A percentile compares a stretch with the other conserved stretches of the same genome.
These are phyloP conservation scores for Parochlus steinenii DNA, from an alignment of 2,888 invertebrate species.

Conservation along the genomic window DNA sequence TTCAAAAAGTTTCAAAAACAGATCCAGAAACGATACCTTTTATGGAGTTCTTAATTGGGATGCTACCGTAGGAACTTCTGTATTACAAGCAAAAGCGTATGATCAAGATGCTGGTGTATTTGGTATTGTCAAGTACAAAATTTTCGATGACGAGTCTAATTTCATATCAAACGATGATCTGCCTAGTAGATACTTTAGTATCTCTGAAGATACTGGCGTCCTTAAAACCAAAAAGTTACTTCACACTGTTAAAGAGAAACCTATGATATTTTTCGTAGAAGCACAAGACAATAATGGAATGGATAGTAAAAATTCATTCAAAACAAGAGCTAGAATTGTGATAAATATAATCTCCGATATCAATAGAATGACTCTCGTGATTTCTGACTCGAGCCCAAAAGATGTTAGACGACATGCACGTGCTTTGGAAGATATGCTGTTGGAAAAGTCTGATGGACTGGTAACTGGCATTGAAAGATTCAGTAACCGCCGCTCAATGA, in stretches of 20 bases:
- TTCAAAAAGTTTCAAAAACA: constrained; percentile 38
- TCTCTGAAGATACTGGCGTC: constrained; percentile 59
- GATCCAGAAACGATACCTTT: constrained; percentile 49
- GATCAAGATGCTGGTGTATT: constrained; percentile 74
- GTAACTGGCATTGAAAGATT: constrained; percentile 70
- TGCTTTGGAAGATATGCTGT: constrained; percentile 29
- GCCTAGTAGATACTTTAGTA: constrained; percentile 41
- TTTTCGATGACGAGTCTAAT: constrained; percentile 26
- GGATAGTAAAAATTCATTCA: constrained; percentile 30
- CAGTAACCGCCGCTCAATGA: constrained; percentile 53
- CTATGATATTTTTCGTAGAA: constrained; percentile 55
- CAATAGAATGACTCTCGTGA: constrained; percentile 61
- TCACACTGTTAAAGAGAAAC: constrained; percentile 48
- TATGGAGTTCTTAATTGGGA: constrained; percentile 62
- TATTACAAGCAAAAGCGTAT: constrained; percentile 69
- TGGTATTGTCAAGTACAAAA: constrained; percentile 56
- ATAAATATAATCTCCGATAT: constrained; percentile 58
- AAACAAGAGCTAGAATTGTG: constrained; percentile 26
- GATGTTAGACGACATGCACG: constrained; percentile 38
- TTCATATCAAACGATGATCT: constrained; percentile 20
- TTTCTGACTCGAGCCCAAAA: constrained; percentile 58
- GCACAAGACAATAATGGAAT: constrained; percentile 36
- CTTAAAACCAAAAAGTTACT: constrained; percentile 58
- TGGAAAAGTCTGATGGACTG: constrained; percentile 43
- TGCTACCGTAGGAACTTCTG: constrained; percentile 55